Conservation (phyloP, 2,113 vertebrate genomes). For the Oryzias celebensis region DNA sequence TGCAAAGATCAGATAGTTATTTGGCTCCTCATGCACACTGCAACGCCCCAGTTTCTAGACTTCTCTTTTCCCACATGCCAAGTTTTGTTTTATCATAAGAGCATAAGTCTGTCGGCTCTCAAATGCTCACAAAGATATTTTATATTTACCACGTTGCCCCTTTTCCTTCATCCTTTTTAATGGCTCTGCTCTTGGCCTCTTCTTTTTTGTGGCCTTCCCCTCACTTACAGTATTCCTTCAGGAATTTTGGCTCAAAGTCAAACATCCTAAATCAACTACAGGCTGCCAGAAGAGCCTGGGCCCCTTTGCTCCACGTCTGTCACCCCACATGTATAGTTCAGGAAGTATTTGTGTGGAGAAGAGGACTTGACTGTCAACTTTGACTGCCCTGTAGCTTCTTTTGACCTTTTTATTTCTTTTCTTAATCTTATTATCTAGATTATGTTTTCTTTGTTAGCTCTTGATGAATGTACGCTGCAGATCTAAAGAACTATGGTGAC, state of each 20-base stretch:
- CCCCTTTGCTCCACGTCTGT: conserved; percentile 57
- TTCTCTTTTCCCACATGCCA: conserved; percentile 29
- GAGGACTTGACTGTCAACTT: conserved; percentile 7
- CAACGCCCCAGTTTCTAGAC: conserved; percentile 45
- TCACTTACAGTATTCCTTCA: conserved; percentile 64
- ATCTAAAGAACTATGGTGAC: conserved; percentile 13
- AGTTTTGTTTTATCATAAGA: conserved; percentile 37
- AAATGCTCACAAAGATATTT: conserved; percentile 33
- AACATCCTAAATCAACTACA: conserved; percentile 76
- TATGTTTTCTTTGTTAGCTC: conserved; percentile 1
- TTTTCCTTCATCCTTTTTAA: conserved; percentile 17
- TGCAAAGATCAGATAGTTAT: not conserved
- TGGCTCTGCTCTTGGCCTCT: conserved; percentile 14
- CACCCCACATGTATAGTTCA: conserved; percentile 64
- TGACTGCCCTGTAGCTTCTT: not conserved
- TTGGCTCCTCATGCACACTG: conserved; percentile 28
- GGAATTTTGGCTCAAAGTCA: conserved; percentile 79
- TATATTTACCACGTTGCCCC: conserved; percentile 27
- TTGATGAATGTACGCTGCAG: not conserved
- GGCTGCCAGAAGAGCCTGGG: conserved; percentile 55
- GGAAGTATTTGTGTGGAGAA: conserved; percentile 24
- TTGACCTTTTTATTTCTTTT: not conserved
- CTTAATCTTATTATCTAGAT: conserved; percentile 3
- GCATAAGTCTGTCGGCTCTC: conserved; percentile 29
- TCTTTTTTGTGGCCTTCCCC: conserved; percentile 37